A percentile compares a stretch with the other conserved stretches of the same genome.
Evolutionary conservation across 2,113 vertebrate genomes (phyloP).

Genomic region (Nicator chloris): DNA sequence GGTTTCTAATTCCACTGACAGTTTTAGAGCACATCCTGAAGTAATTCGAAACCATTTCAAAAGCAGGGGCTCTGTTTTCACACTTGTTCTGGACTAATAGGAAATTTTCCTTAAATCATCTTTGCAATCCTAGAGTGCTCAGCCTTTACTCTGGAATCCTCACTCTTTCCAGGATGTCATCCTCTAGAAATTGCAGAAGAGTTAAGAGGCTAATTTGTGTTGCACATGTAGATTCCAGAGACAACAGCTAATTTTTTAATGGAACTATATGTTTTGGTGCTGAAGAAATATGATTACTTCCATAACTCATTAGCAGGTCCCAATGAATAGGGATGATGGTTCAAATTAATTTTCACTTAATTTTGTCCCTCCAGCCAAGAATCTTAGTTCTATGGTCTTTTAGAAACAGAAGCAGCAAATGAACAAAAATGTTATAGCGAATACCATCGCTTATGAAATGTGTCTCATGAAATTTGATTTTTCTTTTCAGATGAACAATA

Average conservation of each 20-base stretch:
- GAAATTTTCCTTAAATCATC: not conserved
- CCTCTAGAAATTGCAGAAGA: not conserved
- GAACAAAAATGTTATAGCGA: not conserved
- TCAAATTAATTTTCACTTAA: not conserved
- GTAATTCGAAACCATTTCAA: not conserved
- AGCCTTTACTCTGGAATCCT: not conserved
- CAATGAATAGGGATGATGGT: not conserved
- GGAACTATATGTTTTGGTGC: not conserved
- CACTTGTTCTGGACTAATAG: fast-evolving
- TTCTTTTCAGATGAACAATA: not conserved
- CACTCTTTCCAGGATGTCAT: not conserved
- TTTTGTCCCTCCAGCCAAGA: not conserved
- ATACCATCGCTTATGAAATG: not conserved
- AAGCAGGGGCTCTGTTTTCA: not conserved
- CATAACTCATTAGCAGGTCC: not conserved
- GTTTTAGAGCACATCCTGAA: not conserved
- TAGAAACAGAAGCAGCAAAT: not conserved
- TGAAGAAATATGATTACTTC: not conserved
- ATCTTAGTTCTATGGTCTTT: not conserved
- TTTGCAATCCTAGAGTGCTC: not conserved
- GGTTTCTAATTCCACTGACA: not conserved
- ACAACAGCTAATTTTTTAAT: not conserved
- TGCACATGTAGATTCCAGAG: not conserved
- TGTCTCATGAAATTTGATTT: not conserved
- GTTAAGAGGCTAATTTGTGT: not conserved